Base-by-base conservation (phyloP, 2,797 vertebrate genomes). In the Sebastes hubbsi region DNA sequence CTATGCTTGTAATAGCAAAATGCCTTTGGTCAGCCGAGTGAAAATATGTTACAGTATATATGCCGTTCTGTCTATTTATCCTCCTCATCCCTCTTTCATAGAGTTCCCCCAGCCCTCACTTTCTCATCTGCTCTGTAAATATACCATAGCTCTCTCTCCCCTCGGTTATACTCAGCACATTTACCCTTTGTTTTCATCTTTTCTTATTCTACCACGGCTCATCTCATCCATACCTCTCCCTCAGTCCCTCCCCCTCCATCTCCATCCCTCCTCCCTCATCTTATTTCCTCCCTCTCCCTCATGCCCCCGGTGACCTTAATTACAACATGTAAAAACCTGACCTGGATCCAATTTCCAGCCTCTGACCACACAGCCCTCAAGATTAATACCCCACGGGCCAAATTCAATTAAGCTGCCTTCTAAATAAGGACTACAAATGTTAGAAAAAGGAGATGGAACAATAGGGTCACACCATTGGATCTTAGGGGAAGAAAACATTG, bases 301-400 rank as follows among this genome's bases (percentile, higher is more conserved):
- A 63, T 78, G 82, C 55, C 86, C 90, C 80, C 3, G 3, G 77
- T 88, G 86, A 92, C 92, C 90, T 93, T 93, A 94, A 94, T 94
- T 94, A 94, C 90, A 92, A 91, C 83, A 91, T 93, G 92, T 90
- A 91, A 89, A 94, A 91, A 87, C 81, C 72, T 91, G 82, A 94
- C 90, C 90, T 87, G 88, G 84, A 92, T 92, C 85, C 83, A 91
- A 92, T 93, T 94, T 91, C 81, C 86, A 93, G 79, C 69, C 85
- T 80, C 72, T 20, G 75, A 91, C 88, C 87, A 83, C 71, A 83
- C 71, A 77, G 74, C 78, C 79, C 81, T 13, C 29, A 79, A 89
- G 88, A 94, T 93, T 80, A 92, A 91, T 92, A 84, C 88, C 88
- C 87, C 54, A 4, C 24, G 70, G 88, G 84, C 80, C 71, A 88